Conservation (phyloP, 2,113 vertebrate species). For the Ophiodon elongatus region DNA sequence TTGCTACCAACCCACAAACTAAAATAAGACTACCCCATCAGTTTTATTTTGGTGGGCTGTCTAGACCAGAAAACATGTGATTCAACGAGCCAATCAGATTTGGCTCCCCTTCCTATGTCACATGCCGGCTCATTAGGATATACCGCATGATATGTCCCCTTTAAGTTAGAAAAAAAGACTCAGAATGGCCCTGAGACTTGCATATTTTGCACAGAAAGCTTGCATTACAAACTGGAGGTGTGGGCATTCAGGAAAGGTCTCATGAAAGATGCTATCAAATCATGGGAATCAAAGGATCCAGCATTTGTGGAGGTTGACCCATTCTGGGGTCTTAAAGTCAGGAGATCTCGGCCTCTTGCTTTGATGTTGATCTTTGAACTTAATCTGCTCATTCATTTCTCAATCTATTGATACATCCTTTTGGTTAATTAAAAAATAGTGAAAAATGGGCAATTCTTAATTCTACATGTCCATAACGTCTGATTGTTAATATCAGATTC, state of each 20-base stretch:
- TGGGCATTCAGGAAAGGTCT: background rate
- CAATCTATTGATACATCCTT: background rate
- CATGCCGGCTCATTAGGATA: too few relatives aligned
- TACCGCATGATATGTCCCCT: too few relatives aligned
- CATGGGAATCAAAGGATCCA: background rate
- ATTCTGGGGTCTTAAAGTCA: background rate
- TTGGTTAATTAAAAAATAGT: background rate
- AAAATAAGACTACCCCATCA: background rate
- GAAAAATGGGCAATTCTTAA: background rate
- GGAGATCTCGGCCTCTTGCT: background rate
- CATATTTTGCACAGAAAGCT: background rate
- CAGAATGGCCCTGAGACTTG: background rate
- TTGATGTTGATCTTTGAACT: background rate
- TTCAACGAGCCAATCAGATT: background rate
- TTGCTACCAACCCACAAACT: background rate
- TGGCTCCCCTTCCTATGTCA: too few relatives aligned
- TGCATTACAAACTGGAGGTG: background rate
- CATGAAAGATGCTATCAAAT: background rate
- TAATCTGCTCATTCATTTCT: background rate
- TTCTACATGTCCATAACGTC: background rate
- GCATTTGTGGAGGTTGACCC: background rate
- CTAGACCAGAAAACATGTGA: background rate
- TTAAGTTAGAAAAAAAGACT: too few relatives aligned
- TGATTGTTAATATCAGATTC: background rate
- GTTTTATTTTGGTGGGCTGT: background rate